Percentiles rank a stretch among this genome's conserved stretches.
Evolutionary conservation across 2,888 invertebrate genomes (phyloP).

Genomic region (Hyposoter dolosus): DNA sequence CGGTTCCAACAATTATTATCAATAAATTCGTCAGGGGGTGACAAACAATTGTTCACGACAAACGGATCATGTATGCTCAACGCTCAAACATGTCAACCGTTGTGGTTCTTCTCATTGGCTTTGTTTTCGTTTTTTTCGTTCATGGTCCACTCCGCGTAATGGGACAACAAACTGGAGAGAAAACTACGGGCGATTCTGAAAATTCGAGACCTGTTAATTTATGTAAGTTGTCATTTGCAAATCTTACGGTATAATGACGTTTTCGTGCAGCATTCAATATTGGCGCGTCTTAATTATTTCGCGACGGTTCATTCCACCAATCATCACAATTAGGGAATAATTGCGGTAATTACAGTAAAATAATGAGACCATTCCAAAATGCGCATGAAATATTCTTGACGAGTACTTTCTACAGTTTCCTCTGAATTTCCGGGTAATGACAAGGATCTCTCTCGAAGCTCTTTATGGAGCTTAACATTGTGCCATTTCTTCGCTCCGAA

Average conservation of each 20-base stretch:
- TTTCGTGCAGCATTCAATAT: neutral
- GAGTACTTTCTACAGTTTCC: slow-evolving; percentile 38
- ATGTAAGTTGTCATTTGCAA: slow-evolving; percentile 71
- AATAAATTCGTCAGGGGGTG: neutral
- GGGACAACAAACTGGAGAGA: slow-evolving; percentile 24
- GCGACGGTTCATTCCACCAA: neutral
- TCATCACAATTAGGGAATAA: neutral
- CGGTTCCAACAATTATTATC: neutral
- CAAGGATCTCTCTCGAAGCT: slow-evolving; percentile 1
- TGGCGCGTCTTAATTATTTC: neutral
- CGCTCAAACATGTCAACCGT: neutral
- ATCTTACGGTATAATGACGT: neutral
- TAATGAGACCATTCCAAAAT: neutral
- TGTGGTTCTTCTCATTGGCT: neutral
- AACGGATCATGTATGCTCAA: slow-evolving; percentile 22
- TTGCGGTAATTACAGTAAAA: neutral
- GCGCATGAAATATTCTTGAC: slow-evolving; percentile 9
- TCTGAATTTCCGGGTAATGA: slow-evolving; percentile 36
- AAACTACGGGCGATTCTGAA: neutral
- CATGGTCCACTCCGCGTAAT: neutral
- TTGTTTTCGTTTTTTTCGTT: slow-evolving; percentile 18
- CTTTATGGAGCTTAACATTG: slow-evolving; percentile 19
- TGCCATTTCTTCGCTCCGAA: slow-evolving; percentile 25
- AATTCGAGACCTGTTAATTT: slow-evolving; percentile 75
- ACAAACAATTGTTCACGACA: neutral